phyloP scores from a whole-genome alignment of 1,140 invertebrate genomes.

The Idris sp. region DNA sequence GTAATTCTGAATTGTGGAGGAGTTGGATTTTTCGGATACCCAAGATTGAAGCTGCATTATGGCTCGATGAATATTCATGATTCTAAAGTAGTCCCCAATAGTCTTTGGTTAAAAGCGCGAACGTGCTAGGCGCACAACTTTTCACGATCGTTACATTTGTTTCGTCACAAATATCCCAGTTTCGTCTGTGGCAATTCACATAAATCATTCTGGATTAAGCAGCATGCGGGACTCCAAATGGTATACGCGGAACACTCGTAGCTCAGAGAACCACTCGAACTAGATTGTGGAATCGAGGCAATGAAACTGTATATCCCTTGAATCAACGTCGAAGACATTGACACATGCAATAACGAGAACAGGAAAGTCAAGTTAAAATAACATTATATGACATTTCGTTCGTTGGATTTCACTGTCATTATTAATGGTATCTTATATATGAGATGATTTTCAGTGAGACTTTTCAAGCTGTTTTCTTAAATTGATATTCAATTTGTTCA shows the following conservation, averaged over 20 bases:
- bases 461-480: no score
- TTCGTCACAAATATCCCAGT: conserved; percentile 44
- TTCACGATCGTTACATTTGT: conserved; percentile 42
- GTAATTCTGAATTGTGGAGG: conserved; percentile 1
- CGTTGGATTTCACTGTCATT: no score
- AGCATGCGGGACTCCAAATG: conserved; percentile 31
- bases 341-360: conserved; percentile 24
- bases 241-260: conserved; percentile 36
- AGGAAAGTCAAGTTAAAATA: conserved; percentile 1
- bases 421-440: no score
- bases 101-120: conserved; percentile 12
- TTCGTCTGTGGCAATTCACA: conserved; percentile 34
- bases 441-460: no score
- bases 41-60: conserved; percentile 39
- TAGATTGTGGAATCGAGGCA: conserved; percentile 34
- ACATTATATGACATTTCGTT: no score
- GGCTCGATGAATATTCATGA: conserved; percentile 36
- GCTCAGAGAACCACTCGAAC: conserved; percentile 31
- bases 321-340: conserved; percentile 49
- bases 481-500: no score
- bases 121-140: conserved; percentile 11
- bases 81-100: conserved; percentile 21
- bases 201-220: conserved; percentile 57
- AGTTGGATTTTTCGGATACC: conserved; percentile 7
- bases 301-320: conserved; percentile 31